Percentiles rank a stretch among this genome's conserved stretches.
Evolutionary conservation across 2,113 vertebrate genomes (phyloP).

Genomic region (Ivindomyrus marchei): DNA sequence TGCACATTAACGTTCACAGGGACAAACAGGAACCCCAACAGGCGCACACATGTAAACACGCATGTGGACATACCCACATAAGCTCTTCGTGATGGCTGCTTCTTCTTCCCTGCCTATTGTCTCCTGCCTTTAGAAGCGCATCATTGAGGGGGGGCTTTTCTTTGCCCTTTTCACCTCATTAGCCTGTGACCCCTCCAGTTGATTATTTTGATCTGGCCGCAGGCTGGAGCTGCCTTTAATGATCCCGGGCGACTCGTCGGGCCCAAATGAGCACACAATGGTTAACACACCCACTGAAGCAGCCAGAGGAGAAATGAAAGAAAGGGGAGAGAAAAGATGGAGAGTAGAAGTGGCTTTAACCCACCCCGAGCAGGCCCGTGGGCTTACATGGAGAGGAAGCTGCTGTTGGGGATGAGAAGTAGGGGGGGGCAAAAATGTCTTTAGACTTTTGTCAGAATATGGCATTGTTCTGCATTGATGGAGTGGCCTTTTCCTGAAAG

Average conservation of each 20-base stretch:
- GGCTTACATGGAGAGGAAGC: conserved; percentile 39
- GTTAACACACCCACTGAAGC: conserved; percentile 62
- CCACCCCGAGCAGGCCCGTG: conserved; percentile 41
- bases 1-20: background rate
- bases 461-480: conserved; percentile 54
- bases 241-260: conserved; percentile 58
- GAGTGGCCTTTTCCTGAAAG: conserved; percentile 41
- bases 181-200: conserved; percentile 71
- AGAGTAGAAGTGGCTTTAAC: conserved; percentile 63
- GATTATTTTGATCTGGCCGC: conserved; percentile 74
- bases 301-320: conserved; percentile 39
- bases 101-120: conserved; percentile 19
- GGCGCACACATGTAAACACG: conserved; percentile 6
- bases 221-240: conserved; percentile 64
- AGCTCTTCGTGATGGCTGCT: background rate
- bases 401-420: conserved; percentile 37
- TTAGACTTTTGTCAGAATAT: conserved; percentile 55
- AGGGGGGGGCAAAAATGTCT: conserved; percentile 45
- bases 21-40: conserved; percentile 9
- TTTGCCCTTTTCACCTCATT: conserved; percentile 63
- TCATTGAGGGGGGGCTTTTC: conserved; percentile 58
- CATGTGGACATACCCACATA: conserved; percentile 26
- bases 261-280: conserved; percentile 60
- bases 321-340: conserved; percentile 51
- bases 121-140: conserved; percentile 50